phyloP scores from a whole-genome alignment of 1,140 invertebrate species.

The Leptinotarsa defecta region DNA sequence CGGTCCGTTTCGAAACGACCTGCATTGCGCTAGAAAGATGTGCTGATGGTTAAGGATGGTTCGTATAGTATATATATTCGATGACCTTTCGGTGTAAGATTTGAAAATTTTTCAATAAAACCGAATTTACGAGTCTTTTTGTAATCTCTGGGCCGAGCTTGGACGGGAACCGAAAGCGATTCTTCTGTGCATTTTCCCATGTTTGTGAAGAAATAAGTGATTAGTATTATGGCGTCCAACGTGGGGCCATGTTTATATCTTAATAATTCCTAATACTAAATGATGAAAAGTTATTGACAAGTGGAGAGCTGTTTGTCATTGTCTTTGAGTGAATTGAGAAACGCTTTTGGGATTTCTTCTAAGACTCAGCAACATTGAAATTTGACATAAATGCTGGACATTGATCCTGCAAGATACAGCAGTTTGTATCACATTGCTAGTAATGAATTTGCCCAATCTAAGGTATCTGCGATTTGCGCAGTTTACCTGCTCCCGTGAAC shows the following conservation, averaged over 20 bases:
- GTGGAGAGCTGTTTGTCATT: neutral
- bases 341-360: neutral
- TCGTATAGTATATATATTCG: conserved; percentile 36
- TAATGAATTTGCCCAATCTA: neutral
- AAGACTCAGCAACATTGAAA: neutral
- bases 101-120: conserved; percentile 28
- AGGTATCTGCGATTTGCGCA: neutral
- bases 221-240: neutral
- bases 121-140: conserved; percentile 25
- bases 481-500: neutral
- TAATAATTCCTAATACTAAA: too few relatives aligned
- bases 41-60: conserved; percentile 40
- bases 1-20: neutral
- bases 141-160: neutral
- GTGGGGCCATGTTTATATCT: neutral
- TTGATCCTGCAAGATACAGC: neutral
- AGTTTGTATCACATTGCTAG: neutral
- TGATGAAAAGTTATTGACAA: too few relatives aligned
- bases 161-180: neutral
- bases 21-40: conserved; percentile 10
- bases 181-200: neutral
- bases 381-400: neutral
- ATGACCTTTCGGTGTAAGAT: conserved; percentile 31
- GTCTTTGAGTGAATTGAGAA: neutral
- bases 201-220: neutral